Base-by-base conservation (phyloP, 2,113 vertebrate genomes). In the Elephantulus edwardii region DNA sequence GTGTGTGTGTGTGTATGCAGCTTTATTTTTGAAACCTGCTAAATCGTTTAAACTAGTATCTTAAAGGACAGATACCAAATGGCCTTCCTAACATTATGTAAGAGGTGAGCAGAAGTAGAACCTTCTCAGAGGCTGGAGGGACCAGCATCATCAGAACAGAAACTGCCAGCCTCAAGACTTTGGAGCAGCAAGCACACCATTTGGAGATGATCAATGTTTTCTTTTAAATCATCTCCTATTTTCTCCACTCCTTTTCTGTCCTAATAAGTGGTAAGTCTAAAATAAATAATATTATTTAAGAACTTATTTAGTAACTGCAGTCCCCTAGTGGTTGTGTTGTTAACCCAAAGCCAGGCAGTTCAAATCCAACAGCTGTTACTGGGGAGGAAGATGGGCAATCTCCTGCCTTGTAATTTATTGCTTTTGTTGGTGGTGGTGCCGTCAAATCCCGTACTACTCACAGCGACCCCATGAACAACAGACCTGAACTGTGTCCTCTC, bases 211-310 rank as follows among this genome's bases (percentile, higher is more conserved):
- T 2, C n/a, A 48, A 52, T 19, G 13, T 14, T 64, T 48, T 71
- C 20, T 58, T 20, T 68, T 68, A 12, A 50, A 13, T 42, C n/a
- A 28, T 13, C 26, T 68, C 20, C 44, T 75, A 1, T 20, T 40
- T 30, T 77, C 1, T 1, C 5, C 0, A 22, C 24, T 46, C 24
- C 40, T 89, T 64, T 64, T 50, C 66, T 85, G 35, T 62, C 64
- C 16, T 90, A 94, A 94, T 96, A 95, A 96, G 96, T 5, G 2
- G 82, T 64, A 76, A 75, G 62, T 75, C n/a, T n/a, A n/a, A n/a
- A 26, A 75, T 33, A 86, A 48, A 22, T 33, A 62, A 40, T 26
- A 44, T 72, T 83, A 83, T 76, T 48, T 77, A 54, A 88, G 76
- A 52, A 66, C 52, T 68, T 68, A 38, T 8, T 68, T 76, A 46